Evolutionary conservation across 2,797 vertebrate genomes (phyloP), one percentile per base, ranked within the genome.

Genomic region (Pipistrellus kuhlii): DNA sequence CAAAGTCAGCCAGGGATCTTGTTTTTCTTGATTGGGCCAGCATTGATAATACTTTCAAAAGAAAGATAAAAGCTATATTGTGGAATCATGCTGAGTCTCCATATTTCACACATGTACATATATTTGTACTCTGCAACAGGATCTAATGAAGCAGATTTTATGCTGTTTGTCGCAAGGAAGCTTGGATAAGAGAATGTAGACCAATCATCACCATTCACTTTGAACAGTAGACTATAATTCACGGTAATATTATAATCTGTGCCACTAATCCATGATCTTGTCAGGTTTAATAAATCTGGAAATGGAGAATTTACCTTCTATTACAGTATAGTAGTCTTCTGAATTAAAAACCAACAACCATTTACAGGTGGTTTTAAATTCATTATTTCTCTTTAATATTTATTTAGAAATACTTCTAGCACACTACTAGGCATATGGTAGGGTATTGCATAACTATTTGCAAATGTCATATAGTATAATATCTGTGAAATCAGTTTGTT

Each of bases 361-460:
- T 46, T 62, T 83, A 38, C 41, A 64, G 27, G 25, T 78, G 21
- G 8, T 46, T 92, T 83, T 71, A 85, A 75, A 84, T 75, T 53
- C 25, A 64, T 84, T 25, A 83, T 88, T 80, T 88, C 4, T 93
- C 10, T 27, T 84, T 55, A 78, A 55, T 32, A 69, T 71, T 88
- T 89, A 94, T 69, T 82, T 91, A 95, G 90, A 78, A 68, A 83
- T 71, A 59, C 35, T 91, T 46, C 57, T 85, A 83, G 46, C 59
- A 32, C 10, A 90, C 23, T 85, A 64, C 1, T n/a, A 57, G 32
- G 41, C 59, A 77, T 5, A 23, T 57, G 48, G 48, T 90, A 53
- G 21, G 44, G 35, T 18, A 82, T 12, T 91, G 30, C 76, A 85
- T 55, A 71, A 55, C 68, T 88, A 48, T 81, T 81, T 94, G 51